Conservation (phyloP, 1,140 invertebrate genomes). For the Aplysia californica region DNA sequence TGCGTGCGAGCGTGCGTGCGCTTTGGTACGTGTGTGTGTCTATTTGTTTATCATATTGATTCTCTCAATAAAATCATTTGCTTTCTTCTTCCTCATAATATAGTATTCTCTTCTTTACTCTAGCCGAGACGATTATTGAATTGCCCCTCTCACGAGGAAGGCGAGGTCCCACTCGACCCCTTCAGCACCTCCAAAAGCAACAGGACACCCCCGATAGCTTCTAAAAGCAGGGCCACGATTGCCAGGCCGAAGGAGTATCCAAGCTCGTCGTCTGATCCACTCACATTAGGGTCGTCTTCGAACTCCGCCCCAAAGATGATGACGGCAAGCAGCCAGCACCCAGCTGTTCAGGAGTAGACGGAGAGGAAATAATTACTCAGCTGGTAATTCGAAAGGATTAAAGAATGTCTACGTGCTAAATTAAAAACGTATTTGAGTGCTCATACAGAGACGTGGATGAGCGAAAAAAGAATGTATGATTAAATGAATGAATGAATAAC, state of each 20-base stretch:
- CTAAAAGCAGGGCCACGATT: slow-evolving; percentile 20
- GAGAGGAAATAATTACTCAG: neutral
- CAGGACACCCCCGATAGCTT: slow-evolving; percentile 12
- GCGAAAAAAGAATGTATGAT: neutral
- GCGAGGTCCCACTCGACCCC: too few relatives aligned
- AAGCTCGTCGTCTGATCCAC: too few relatives aligned
- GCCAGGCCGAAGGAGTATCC: slow-evolving; percentile 32
- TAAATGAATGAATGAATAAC: neutral
- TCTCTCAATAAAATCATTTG: too few relatives aligned
- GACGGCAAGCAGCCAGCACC: slow-evolving; percentile 29
- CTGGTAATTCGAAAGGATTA: neutral
- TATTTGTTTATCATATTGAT: too few relatives aligned
- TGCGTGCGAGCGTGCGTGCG: too few relatives aligned
- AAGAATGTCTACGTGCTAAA: neutral
- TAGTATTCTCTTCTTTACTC: too few relatives aligned
- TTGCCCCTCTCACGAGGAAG: too few relatives aligned
- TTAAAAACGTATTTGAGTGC: neutral
- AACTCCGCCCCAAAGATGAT: slow-evolving; percentile 25
- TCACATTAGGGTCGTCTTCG: neutral
- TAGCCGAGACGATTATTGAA: too few relatives aligned
- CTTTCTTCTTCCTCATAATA: too few relatives aligned
- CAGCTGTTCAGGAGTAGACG: slow-evolving; percentile 13
- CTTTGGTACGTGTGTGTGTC: too few relatives aligned
- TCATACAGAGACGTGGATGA: neutral
- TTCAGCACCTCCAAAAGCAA: too few relatives aligned